Conservation (phyloP, 1,140 invertebrate species). For the Agraylea sexmaculata region DNA sequence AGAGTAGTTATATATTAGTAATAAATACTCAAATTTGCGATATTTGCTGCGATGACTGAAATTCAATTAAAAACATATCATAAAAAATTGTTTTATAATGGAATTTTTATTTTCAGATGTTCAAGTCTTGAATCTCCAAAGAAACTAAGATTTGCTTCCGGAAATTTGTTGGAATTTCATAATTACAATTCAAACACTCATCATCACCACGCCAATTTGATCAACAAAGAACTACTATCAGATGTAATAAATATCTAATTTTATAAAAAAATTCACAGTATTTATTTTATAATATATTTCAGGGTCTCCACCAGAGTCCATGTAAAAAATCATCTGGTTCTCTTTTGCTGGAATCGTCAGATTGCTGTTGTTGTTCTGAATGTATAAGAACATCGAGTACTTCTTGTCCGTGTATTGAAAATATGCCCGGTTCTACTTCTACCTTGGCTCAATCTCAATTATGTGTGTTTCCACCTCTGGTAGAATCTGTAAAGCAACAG, state of each 20-base stretch:
- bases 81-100: too few relatives aligned
- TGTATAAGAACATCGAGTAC: conserved; percentile 39
- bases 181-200: conserved; percentile 41
- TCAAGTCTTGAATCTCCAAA: conserved; percentile 72
- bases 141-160: conserved; percentile 61
- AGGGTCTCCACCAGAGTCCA: conserved; percentile 41
- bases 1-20: too few relatives aligned
- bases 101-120: too few relatives aligned
- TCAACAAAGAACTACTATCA: conserved; percentile 14
- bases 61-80: too few relatives aligned
- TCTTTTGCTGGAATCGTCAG: conserved; percentile 23
- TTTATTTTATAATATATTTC: conserved; percentile 22
- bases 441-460: conserved; percentile 27
- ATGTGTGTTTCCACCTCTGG: conserved; percentile 22
- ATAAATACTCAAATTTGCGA: too few relatives aligned
- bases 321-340: conserved; percentile 30
- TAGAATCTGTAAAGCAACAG: conserved; percentile 21
- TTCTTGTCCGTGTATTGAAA: conserved; percentile 50
- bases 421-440: conserved; percentile 30
- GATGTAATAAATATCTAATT: conserved; percentile 6
- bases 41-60: too few relatives aligned
- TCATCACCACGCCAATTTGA: conserved; percentile 33
- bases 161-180: conserved; percentile 50
- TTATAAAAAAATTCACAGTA: neutral
- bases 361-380: conserved; percentile 34